Evolutionary conservation across 64 coral and sea anemone species (phyloP).

Genomic region (Cladopsammia gracilis): DNA sequence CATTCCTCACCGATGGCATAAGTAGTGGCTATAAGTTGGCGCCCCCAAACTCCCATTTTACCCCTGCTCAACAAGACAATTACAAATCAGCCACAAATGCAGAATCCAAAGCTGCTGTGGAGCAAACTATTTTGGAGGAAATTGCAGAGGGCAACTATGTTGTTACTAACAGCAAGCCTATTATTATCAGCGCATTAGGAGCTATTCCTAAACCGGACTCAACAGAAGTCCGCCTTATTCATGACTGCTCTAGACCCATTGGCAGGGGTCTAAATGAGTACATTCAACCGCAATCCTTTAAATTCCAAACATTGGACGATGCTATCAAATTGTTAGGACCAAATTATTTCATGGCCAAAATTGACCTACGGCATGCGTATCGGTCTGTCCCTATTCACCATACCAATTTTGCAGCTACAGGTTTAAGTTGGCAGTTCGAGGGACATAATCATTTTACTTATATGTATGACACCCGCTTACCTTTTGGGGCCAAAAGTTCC

Average conservation of each 20-base stretch:
- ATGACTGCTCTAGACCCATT: neutral
- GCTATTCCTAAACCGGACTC: slow-evolving; percentile 43
- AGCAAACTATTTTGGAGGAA: slow-evolving; percentile 49
- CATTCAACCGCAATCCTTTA: neutral
- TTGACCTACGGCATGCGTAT: neutral
- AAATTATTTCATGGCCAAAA: neutral
- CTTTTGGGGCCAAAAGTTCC: slow-evolving; percentile 14
- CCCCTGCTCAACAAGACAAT: neutral
- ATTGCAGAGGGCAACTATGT: slow-evolving; percentile 47
- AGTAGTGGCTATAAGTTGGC: slow-evolving; percentile 18
- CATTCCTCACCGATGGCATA: slow-evolving; percentile 18
- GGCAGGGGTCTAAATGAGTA: neutral
- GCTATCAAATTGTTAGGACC: neutral
- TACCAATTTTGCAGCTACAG: slow-evolving; percentile 17
- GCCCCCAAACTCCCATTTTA: neutral
- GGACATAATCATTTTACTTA: slow-evolving; percentile 11
- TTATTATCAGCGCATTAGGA: neutral
- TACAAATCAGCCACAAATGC: slow-evolving; percentile 29
- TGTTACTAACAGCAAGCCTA: neutral
- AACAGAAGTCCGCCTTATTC: neutral
- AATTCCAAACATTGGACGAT: neutral
- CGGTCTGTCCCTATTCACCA: slow-evolving; percentile 50
- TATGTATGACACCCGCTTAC: slow-evolving; percentile 38
- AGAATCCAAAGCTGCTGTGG: neutral
- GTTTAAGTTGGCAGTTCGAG: slow-evolving; percentile 48